These are phyloP conservation scores for Lasioglossum albipes DNA, from an alignment of 1,140 invertebrate genomes.

Conservation along the genomic window DNA sequence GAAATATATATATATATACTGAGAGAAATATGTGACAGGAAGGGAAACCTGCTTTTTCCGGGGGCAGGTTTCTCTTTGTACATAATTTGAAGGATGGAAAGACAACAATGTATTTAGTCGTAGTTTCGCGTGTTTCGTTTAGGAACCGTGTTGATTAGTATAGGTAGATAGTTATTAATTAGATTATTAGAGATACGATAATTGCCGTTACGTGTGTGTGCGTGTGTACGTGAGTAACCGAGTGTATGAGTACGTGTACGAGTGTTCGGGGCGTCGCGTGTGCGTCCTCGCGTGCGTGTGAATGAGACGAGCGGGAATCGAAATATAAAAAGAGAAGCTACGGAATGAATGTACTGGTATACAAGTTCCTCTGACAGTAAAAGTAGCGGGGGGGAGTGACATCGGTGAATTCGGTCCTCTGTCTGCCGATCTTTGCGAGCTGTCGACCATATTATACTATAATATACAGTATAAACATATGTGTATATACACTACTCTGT, in stretches of 20 bases:
- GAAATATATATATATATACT: slow-evolving; percentile 14
- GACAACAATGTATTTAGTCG: slow-evolving; percentile 22
- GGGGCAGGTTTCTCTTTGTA: neutral
- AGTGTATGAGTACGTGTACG: no score
- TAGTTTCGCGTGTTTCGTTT: slow-evolving; percentile 33
- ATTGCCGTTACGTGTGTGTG: neutral
- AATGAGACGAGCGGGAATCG: slow-evolving; percentile 51
- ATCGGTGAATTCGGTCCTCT: slow-evolving; percentile 61
- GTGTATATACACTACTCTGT: neutral
- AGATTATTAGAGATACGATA: neutral
- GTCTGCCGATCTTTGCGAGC: slow-evolving; percentile 46
- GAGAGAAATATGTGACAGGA: neutral
- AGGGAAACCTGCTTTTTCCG: neutral
- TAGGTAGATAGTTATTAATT: slow-evolving; percentile 26
- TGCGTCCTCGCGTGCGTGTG: slow-evolving; percentile 42
- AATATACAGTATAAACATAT: neutral
- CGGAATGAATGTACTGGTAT: slow-evolving; percentile 75
- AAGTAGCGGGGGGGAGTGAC: slow-evolving; percentile 68
- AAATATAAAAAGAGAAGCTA: slow-evolving; percentile 45
- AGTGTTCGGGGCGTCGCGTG: neutral
- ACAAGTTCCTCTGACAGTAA: slow-evolving; percentile 78
- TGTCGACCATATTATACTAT: neutral
- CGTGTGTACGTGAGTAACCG: no score
- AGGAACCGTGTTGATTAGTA: slow-evolving; percentile 12
- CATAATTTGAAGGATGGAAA: neutral